These are phyloP conservation scores for Sciurus niger DNA, from an alignment of 2,113 vertebrate genomes.

Conservation along the genomic window DNA sequence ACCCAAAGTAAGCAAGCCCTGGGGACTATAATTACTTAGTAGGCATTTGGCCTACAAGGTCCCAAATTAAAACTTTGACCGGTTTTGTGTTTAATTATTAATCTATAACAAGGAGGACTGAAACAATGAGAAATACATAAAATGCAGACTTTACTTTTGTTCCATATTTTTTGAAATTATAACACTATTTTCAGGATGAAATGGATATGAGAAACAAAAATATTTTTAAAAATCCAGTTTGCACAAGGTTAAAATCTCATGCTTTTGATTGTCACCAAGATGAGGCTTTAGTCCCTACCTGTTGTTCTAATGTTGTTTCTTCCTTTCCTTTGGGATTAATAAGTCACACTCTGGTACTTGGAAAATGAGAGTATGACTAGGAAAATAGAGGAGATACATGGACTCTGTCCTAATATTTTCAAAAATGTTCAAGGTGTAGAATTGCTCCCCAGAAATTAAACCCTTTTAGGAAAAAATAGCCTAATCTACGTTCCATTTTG, in stretches of 20 bases:
- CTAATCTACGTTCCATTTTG: constrained; percentile 8
- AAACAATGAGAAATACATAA: not conserved
- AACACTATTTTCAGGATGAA: not conserved
- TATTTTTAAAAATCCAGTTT: constrained; percentile 39
- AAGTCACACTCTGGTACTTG: not conserved
- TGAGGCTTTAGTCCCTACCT: not conserved
- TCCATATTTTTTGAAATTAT: constrained; percentile 1
- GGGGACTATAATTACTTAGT: not conserved
- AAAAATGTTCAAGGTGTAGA: constrained; percentile 47
- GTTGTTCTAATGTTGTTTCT: not conserved
- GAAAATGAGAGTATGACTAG: not conserved
- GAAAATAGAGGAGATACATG: constrained; percentile 18
- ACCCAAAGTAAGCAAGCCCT: not conserved
- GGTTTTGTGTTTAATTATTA: not conserved
- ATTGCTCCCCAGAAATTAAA: constrained; percentile 28
- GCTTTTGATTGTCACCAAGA: not conserved
- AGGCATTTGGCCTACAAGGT: not conserved
- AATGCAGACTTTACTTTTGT: constrained; percentile 25
- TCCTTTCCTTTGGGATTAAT: not conserved
- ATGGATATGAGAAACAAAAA: not conserved
- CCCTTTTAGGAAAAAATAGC: constrained; percentile 25
- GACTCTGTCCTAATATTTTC: not conserved
- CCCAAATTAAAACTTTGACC: not conserved
- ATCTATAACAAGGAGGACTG: not conserved
- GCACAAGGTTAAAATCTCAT: not conserved